Evolutionary conservation across 2,797 vertebrate species (phyloP), one percentile per base, ranked within the genome.

Genomic region (Clamator glandarius): DNA sequence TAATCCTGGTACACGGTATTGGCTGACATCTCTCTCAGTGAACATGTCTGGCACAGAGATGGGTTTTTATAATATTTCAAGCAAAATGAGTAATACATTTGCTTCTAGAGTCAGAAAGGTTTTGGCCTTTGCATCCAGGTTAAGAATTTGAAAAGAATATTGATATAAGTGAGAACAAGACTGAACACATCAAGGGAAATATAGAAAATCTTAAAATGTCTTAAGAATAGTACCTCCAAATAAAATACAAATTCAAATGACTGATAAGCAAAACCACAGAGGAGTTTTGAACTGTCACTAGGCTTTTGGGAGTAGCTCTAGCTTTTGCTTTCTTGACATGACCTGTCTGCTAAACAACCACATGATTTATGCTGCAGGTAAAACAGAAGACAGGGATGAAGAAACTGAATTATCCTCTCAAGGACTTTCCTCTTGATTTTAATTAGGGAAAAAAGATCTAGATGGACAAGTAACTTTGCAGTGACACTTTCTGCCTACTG

Each of bases 1-100:
- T 96, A 96, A 87, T 94, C 61, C 76, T 93, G 80, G 82, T 96
- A 92, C 76, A 92, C 50, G 70, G 84, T 73, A 83, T 52, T 94
- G 87, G 87, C 77, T 91, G 92, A 69, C 1, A 1, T 93, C 76
- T 89, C 61, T 82, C 59, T 84, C 54, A 68, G 72, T 81, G 83
- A 96, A 74, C 59, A 62, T 83, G 84, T 89, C 74, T 86, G 78
- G 52, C 89, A 92, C 68, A 91, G 55, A 67, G 36, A 58, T n/a
- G 28, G 55, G 21, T 1, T 68, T 93, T 84, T 50, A 84, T 48
- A 88, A 84, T 68, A 84, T 62, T 80, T 93, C 76, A 95, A 93
- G 81, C 66, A 91, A 90, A 96, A 90, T 5, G 0, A 95, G 59
- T 70, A 88, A 87, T 44, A 48, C 12, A 68, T 80, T 85, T 93